Conservation (phyloP, 2,888 invertebrate species). For the Melanostoma mellinum region DNA sequence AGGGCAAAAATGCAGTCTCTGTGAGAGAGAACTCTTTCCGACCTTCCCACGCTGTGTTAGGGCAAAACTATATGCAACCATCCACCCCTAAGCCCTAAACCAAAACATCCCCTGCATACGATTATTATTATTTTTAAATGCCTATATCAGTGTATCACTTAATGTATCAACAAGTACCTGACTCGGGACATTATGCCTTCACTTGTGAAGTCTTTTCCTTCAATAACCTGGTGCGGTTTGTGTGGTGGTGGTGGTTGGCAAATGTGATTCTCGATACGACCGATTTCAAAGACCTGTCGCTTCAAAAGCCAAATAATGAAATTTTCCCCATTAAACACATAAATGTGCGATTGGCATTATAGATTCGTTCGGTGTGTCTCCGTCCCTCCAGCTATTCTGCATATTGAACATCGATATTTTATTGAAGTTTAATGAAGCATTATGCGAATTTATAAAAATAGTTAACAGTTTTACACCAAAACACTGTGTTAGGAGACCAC, state of each 20-base stretch:
- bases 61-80: constrained; percentile 26
- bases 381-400: constrained; percentile 33
- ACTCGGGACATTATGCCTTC: constrained; percentile 33
- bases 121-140: constrained; percentile 25
- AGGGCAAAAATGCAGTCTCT: constrained; percentile 21
- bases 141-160: constrained; percentile 14
- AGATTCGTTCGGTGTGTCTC: background rate
- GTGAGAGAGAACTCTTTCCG: constrained; percentile 57
- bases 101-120: constrained; percentile 53
- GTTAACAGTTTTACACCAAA: constrained; percentile 41
- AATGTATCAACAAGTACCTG: constrained; percentile 67
- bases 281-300: constrained; percentile 58
- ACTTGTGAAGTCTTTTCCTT: background rate
- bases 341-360: constrained; percentile 29
- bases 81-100: constrained; percentile 27
- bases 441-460: constrained; percentile 49
- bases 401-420: constrained; percentile 62
- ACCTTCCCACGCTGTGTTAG: constrained; percentile 65
- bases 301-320: background rate
- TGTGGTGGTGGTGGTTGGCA: background rate
- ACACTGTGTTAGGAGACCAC: constrained; percentile 18
- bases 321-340: constrained; percentile 31
- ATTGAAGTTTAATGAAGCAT: constrained; percentile 67
- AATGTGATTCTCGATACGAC: constrained; percentile 14
- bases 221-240: constrained; percentile 15